Evolutionary conservation across 2,888 invertebrate genomes (phyloP), one percentile per base, ranked within the genome.

Genomic region (Drosophila prostipennis): DNA sequence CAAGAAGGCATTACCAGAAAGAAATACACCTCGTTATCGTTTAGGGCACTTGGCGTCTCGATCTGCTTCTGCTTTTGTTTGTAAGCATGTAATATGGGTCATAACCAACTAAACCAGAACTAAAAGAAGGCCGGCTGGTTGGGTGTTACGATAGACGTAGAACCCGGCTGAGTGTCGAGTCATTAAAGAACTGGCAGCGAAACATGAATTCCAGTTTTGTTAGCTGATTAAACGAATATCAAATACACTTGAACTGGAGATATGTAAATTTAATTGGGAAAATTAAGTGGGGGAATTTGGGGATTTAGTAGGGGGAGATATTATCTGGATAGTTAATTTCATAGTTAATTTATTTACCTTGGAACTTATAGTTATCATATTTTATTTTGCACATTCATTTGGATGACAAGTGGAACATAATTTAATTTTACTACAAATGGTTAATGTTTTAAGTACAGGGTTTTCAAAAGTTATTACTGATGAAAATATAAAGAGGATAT

Each of bases 71-170:
- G 29, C 29, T 29, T 29, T 2, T 29, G 63, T 49, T 61, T 64
- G 36, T 56, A 46, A 34, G 51, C 39, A 37, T 51, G 58, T 76
- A 83, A 85, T 82, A 82, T 82, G 77, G 86, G 86, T 82, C 87
- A 79, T 46, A 72, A 32, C 51, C 52, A 70, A 78, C 83, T 82
- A 72, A 85, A 78, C 86, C 77, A 80, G 83, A 82, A 85, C 86
- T 78, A 40, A 64, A 48, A 48, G 34, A 48, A 48, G 48, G 48
- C 32, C 48, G 48, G 32, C 48, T 32, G 48, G 48, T 48, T 19
- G 48, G 48, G 48, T 48, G 32, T 48, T 23, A 48, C 61, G 60
- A 45, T 60, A 48, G 37, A 23, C 14, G 19, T 48, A 40, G 37
- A n/a, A 14, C 43, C 45, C 23, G 16, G 19, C 49, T 43, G 45